Evolutionary conservation across 2,888 invertebrate genomes (phyloP), one percentile per base, ranked within the genome.

Genomic region (Mantis religiosa): DNA sequence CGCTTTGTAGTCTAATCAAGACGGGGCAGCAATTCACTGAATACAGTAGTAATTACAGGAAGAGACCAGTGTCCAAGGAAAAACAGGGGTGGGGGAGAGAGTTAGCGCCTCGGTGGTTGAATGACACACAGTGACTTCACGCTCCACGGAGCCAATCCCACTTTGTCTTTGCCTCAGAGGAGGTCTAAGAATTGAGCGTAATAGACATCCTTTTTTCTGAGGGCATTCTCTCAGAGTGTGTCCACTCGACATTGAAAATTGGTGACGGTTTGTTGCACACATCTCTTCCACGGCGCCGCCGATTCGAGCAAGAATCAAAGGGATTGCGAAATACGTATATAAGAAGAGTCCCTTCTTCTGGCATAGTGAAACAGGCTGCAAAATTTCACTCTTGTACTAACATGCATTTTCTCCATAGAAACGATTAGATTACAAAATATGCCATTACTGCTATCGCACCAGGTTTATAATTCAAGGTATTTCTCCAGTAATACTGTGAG

Each of bases 31-130:
- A 71, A 85, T 85, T 85, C 85, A 85, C 41, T 47, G 85, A 85
- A 85, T 85, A 85, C 47, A 71, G 81, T 14, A 15, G 71, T 86
- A 86, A 86, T 86, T 86, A 86, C 86, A 86, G 86, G 30, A 28
- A 28, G 41, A 27, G 27, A 27, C 34, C 85, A 15, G 85, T 47
- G 85, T 47, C 81, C 85, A 85, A 71, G 54, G 54, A 71, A 71
- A 71, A 71, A 71, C 20, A 71, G 54, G 54, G 54, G 25, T 1
- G 54, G 20, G 54, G 54, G 25, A 8, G 54, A 25, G 54, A 71
- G 54, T 71, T 71, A 71, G 54, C 54, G 54, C 54, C 54, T 71
- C 54, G 25, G 54, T 71, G 85, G 54, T 47, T 85, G 47, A 85
- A 28, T 54, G 27, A 28, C 85, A 85, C 41, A 85, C 85, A 71